Percentiles rank a stretch among this genome's conserved stretches.
These are phyloP conservation scores for Penaeus monodon DNA, from an alignment of 2,888 invertebrate species.

Conservation along the genomic window DNA sequence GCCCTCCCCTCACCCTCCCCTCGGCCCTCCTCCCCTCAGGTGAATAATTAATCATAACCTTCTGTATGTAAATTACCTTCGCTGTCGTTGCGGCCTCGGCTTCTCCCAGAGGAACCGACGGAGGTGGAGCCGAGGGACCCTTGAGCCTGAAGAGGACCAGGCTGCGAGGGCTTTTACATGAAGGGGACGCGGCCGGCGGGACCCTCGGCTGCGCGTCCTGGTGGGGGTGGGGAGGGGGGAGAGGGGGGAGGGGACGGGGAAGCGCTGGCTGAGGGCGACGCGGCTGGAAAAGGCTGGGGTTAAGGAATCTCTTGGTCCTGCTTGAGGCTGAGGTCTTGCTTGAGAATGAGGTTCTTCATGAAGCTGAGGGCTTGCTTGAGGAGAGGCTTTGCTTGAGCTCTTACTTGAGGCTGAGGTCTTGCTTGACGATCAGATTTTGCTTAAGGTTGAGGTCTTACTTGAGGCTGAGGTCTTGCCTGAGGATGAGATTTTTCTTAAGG, in stretches of 20 bases:
- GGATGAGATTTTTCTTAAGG: no score
- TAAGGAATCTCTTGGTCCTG: background rate
- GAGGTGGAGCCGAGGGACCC: background rate
- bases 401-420: no score
- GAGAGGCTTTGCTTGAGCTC: no score
- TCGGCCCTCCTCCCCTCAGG: constrained; percentile 2
- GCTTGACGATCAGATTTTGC: no score
- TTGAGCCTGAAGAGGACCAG: background rate
- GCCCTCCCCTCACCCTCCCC: no score
- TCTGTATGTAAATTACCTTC: constrained; percentile 40
- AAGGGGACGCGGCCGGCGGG: background rate
- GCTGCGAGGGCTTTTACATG: background rate
- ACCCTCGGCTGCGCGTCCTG: background rate
- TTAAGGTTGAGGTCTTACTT: no score
- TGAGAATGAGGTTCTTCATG: no score
- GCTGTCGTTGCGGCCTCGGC: constrained; percentile 11
- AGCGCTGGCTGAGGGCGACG: background rate
- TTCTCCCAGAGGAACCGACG: background rate
- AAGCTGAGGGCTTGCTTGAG: no score
- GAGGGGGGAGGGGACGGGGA: background rate
- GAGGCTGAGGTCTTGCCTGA: no score
- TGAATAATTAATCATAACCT: constrained; percentile 42
- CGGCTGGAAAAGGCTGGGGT: background rate
- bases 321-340: background rate
- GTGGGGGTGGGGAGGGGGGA: background rate